Evolutionary conservation across 1,140 invertebrate species (phyloP), one percentile per base, ranked within the genome.

Genomic region (Thaumatotibia leucotreta): DNA sequence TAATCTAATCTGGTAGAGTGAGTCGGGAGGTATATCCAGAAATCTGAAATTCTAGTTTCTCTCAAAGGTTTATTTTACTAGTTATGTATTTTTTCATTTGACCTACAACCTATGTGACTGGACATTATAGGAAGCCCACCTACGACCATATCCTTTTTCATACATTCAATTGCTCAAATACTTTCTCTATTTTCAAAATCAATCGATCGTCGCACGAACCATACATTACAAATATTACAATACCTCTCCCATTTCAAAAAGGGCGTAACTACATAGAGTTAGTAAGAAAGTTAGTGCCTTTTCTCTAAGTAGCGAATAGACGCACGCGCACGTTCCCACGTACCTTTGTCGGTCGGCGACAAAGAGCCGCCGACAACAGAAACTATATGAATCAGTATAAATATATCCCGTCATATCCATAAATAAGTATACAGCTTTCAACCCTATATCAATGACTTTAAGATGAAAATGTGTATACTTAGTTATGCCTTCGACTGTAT

Each of bases 281-380:
- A 9, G 17, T 11, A 20, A 45, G 5, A 5, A 45, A 45, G 39
- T 45, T 45, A 45, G 20, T 20, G 2, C 39, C 63, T 73, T 74
- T 73, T 72, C 71, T 77, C 64, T 74, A 74, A 75, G 68, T 64
- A 74, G 68, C 65, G 39, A n/a, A 45, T 45, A 45, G 39, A 78
- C 77, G 82, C 82, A 84, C 80, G 85, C 83, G 83, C 85, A 79
- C 76, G 78, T 89, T 88, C 84, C 81, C 86, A 88, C 84, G 84
- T 88, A 78, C 77, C 79, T 89, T 90, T 90, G 88, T 88, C 88
- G 88, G 84, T 61, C 17, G 50, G 77, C 85, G 84, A 88, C 85
- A 90, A 90, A 88, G 84, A 67, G 22, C 33, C 61, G 76, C 82
- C 79, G 83, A 77, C 81, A 74, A 83, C 78, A 82, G 76, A 75